Evolutionary conservation across 2,113 vertebrate genomes (phyloP), one percentile per base, ranked within the genome.

Genomic region (Monarcha castaneiventris): DNA sequence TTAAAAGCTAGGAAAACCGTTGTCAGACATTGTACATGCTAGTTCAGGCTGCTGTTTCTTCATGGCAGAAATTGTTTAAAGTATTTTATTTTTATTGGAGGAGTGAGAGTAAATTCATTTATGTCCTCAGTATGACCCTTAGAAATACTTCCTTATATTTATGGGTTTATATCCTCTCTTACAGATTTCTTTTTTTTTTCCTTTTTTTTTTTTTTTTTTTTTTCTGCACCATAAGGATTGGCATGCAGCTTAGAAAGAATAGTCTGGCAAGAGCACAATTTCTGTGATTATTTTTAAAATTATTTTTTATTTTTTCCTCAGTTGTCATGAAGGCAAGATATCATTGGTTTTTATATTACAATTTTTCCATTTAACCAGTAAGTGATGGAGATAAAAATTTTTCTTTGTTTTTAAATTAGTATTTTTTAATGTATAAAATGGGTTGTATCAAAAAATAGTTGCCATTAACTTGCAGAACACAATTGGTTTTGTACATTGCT

Each of bases 81-180:
- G 49, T 94, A 81, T 96, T 96, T 96, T 95, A 58, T 97, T 97
- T 96, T 94, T 97, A 81, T 95, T 97, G 93, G 73, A 86, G 71
- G 55, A 87, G 86, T 86, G 94, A 97, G 76, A 97, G 64, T 94
- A 96, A 97, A 96, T 97, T 96, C 87, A 95, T 97, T 96, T 96
- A 96, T 97, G 91, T 94, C 91, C 95, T 97, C 87, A 88, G 58
- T 76, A 56, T 97, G 94, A 97, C 96, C 90, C 96, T 96, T 87
- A 94, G 91, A 97, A 97, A 96, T 92, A 97, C 58, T 84, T 93
- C 76, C 91, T 96, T 96, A 58, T 93, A 77, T 94, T 98, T 95
- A 92, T 75, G 66, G 46, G 23, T 93, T 91, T 90, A 49, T 8
- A 12, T 92, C 41, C 33, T 87, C 19, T 83, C 23, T 75, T 67